Conservation (phyloP, 2,113 vertebrate genomes). For the Nothocercus nigrocapillus region DNA sequence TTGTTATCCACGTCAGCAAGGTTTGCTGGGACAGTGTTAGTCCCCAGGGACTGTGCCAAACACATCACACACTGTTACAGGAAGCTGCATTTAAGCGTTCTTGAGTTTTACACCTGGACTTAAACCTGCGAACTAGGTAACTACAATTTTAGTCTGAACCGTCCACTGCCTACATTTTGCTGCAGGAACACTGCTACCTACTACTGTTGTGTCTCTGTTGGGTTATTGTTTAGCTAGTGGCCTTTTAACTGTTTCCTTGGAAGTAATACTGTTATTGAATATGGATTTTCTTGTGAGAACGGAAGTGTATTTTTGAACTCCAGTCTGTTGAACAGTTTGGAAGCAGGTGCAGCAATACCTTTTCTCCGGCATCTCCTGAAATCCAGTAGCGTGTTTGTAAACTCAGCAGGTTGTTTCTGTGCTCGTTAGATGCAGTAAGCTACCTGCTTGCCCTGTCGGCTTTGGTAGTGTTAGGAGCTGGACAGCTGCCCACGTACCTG, state of each 20-base stretch:
- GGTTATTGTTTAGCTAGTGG: not conserved
- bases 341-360: not conserved
- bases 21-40: not conserved
- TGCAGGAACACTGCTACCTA: not conserved
- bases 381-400: not conserved
- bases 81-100: not conserved
- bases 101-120: not conserved
- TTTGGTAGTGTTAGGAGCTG: not conserved
- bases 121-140: not conserved
- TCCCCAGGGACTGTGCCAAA: not conserved
- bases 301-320: not conserved
- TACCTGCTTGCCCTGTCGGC: not conserved
- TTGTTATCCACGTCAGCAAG: not conserved
- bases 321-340: not conserved
- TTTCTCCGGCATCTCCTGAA: not conserved
- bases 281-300: not conserved
- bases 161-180: not conserved
- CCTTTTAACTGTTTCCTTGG: not conserved
- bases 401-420: not conserved
- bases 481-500: not conserved
- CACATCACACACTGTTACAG: not conserved
- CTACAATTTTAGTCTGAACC: not conserved
- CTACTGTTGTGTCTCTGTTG: not conserved
- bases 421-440: not conserved
- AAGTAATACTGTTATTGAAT: not conserved